phyloP scores from a whole-genome alignment of 2,888 invertebrate species.

The Xestia c-nigrum region DNA sequence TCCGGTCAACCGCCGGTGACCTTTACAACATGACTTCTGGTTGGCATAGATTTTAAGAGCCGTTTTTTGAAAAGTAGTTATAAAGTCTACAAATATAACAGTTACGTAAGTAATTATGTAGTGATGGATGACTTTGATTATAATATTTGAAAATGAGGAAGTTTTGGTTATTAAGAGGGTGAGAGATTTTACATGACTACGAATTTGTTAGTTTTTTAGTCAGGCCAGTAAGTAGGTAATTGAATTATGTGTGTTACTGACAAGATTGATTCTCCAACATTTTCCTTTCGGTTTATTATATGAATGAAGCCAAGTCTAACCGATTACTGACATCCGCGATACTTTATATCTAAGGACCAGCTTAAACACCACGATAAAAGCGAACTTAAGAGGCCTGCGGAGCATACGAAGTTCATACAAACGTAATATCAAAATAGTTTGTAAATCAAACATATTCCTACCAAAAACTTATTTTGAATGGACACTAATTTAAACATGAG shows the following conservation, averaged over 20 bases:
- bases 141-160: neutral
- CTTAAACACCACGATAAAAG: neutral
- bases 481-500: too few relatives aligned
- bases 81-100: neutral
- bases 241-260: neutral
- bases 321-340: neutral
- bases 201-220: neutral
- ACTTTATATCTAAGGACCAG: neutral
- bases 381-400: too few relatives aligned
- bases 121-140: neutral
- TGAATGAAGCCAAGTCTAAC: neutral
- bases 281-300: neutral
- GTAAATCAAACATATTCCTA: too few relatives aligned
- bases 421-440: too few relatives aligned
- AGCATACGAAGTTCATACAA: too few relatives aligned
- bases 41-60: slow-evolving; percentile 29
- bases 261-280: neutral
- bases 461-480: too few relatives aligned
- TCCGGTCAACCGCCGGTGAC: slow-evolving; percentile 38
- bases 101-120: neutral
- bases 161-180: neutral
- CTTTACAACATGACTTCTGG: slow-evolving; percentile 45
- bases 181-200: neutral
- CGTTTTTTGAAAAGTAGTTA: neutral
- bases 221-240: neutral